Conservation (phyloP, 2,888 invertebrate species). For the Agrochola litura region DNA sequence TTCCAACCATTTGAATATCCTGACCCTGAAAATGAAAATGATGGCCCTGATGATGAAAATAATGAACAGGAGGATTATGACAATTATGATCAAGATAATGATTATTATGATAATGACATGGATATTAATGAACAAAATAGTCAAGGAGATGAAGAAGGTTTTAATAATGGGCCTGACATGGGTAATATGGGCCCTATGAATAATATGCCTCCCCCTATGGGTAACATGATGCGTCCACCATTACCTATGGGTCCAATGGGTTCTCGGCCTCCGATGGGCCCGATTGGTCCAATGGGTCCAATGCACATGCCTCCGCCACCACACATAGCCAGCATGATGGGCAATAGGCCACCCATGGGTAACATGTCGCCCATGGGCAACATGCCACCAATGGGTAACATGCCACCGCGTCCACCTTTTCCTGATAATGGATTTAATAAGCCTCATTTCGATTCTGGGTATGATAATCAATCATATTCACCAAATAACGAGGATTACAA, state of each 20-base stretch:
- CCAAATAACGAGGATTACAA: slow-evolving; percentile 81
- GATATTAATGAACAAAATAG: slow-evolving; percentile 83
- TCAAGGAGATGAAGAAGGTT: slow-evolving; percentile 82
- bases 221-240: slow-evolving; percentile 70
- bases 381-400: slow-evolving; percentile 75
- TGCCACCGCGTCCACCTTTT: slow-evolving; percentile 78
- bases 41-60: slow-evolving; percentile 71
- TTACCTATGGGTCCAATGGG: slow-evolving; percentile 74
- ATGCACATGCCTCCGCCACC: slow-evolving; percentile 71
- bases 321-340: slow-evolving; percentile 67
- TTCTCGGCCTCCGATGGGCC: slow-evolving; percentile 67
- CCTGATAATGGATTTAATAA: slow-evolving; percentile 85
- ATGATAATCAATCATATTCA: slow-evolving; percentile 80
- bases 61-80: slow-evolving; percentile 74
- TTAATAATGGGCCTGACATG: slow-evolving; percentile 81
- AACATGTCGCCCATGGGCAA: slow-evolving; percentile 76
- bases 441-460: slow-evolving; percentile 80
- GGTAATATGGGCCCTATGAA: slow-evolving; percentile 71
- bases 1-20: slow-evolving; percentile 87
- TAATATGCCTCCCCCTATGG: slow-evolving; percentile 69
- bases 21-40: slow-evolving; percentile 76
- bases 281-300: slow-evolving; percentile 72
- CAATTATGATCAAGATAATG: slow-evolving; percentile 81
- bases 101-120: slow-evolving; percentile 85
- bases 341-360: slow-evolving; percentile 71